A percentile compares a stretch with the other conserved stretches of the same genome.
Evolutionary conservation across 2,888 invertebrate species (phyloP).

Genomic region (Chelonus formosanus): DNA sequence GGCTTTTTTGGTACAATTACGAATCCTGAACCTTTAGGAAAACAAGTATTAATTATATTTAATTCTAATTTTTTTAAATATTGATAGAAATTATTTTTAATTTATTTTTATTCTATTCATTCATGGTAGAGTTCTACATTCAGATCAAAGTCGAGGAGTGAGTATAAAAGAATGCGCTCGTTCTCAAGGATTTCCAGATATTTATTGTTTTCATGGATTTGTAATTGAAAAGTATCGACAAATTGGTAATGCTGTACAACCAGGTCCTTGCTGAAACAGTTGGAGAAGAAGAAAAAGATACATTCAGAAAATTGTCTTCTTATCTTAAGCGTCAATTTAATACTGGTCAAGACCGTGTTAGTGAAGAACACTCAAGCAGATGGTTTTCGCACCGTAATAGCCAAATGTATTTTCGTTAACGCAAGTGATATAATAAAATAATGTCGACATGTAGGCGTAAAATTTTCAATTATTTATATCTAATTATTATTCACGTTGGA

Average conservation of each 20-base stretch:
- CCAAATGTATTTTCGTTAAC: no score
- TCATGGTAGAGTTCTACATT: slow-evolving; percentile 82
- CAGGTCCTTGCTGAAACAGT: slow-evolving; percentile 81
- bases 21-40: slow-evolving; percentile 91
- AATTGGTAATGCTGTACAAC: slow-evolving; percentile 90
- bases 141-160: slow-evolving; percentile 81
- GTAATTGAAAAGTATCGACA: slow-evolving; percentile 83
- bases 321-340: no score
- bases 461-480: no score
- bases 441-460: no score
- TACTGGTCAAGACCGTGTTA: no score
- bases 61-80: not conserved
- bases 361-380: no score
- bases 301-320: no score
- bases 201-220: slow-evolving; percentile 78
- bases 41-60: slow-evolving; percentile 69
- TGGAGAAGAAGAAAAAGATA: slow-evolving; percentile 79
- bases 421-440: no score
- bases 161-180: slow-evolving; percentile 87
- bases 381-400: no score
- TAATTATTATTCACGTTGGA: no score
- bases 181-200: slow-evolving; percentile 85
- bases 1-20: slow-evolving; percentile 87
- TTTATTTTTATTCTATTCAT: slow-evolving; percentile 33
- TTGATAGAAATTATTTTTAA: slow-evolving; percentile 6